Conservation (phyloP, 2,888 invertebrate species). For the Nyleta sp. region DNA sequence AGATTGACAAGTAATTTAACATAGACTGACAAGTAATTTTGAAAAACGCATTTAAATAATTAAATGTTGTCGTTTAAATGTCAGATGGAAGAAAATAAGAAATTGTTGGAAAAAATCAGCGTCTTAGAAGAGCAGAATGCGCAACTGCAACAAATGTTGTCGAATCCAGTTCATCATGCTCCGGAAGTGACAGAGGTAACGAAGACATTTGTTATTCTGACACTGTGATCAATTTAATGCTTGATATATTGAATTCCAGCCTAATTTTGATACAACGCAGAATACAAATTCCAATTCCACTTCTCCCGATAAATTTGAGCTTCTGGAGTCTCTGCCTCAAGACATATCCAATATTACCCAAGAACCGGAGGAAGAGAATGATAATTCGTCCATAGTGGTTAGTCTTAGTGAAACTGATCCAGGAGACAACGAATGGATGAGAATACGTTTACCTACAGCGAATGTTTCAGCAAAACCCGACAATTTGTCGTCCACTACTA, state of each 20-base stretch:
- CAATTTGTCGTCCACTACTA: conserved; percentile 65
- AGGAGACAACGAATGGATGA: conserved; percentile 82
- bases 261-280: conserved; percentile 71
- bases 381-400: conserved; percentile 77
- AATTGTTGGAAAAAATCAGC: conserved; percentile 84
- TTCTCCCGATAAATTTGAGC: conserved; percentile 80
- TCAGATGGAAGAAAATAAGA: conserved; percentile 84
- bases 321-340: conserved; percentile 76
- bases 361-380: conserved; percentile 78
- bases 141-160: conserved; percentile 83
- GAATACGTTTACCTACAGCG: conserved; percentile 77
- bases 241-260: conserved; percentile 58
- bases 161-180: conserved; percentile 54
- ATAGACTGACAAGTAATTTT: no score
- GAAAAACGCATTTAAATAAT: no score
- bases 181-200: conserved; percentile 67
- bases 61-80: not conserved
- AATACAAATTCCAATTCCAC: conserved; percentile 78
- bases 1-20: no score
- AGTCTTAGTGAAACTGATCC: conserved; percentile 79
- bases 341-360: conserved; percentile 71
- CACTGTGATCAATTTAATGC: not conserved
- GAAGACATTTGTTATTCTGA: not conserved
- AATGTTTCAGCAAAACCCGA: conserved; percentile 73
- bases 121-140: conserved; percentile 85